A percentile compares a stretch with the other conserved stretches of the same genome.
These are phyloP conservation scores for Drosophila kuntzei DNA, from an alignment of 2,888 invertebrate species.

Conservation along the genomic window DNA sequence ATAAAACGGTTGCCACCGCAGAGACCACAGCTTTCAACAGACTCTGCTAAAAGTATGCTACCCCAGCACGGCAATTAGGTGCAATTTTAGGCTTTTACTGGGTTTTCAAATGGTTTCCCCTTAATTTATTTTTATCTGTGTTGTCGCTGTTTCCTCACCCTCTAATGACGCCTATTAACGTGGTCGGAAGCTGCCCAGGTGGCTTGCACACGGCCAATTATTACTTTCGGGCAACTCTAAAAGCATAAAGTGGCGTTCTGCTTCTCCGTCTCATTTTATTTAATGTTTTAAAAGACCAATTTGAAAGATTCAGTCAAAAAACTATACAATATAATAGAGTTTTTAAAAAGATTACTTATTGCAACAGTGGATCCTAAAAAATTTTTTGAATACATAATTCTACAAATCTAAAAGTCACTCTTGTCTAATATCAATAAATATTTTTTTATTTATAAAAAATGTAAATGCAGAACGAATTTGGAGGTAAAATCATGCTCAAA, in stretches of 20 bases:
- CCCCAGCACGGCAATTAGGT: constrained; percentile 52
- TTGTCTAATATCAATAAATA: too few relatives aligned
- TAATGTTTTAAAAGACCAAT: not conserved
- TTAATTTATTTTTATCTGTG: not conserved
- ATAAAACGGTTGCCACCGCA: constrained; percentile 42
- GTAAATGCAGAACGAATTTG: too few relatives aligned
- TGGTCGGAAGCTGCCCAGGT: constrained; percentile 30
- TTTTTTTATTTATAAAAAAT: not conserved
- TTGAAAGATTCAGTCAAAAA: not conserved
- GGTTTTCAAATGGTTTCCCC: constrained; percentile 45
- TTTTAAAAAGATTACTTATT: too few relatives aligned
- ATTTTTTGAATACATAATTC: too few relatives aligned
- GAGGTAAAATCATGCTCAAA: too few relatives aligned
- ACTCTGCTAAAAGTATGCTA: constrained; percentile 34
- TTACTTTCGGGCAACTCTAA: constrained; percentile 13
- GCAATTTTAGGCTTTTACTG: constrained; percentile 34
- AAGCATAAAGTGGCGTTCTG: constrained; percentile 18
- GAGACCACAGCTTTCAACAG: constrained; percentile 36
- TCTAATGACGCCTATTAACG: constrained; percentile 59
- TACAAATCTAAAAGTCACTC: too few relatives aligned
- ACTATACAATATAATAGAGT: not conserved
- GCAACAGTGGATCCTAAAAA: too few relatives aligned
- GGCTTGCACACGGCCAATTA: constrained; percentile 43
- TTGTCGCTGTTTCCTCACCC: constrained; percentile 23
- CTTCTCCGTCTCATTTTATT: constrained; percentile 21